Percentiles rank a stretch among this genome's conserved stretches.
These are phyloP conservation scores for Lagothrix lagotricha DNA, from an alignment of 2,797 vertebrate genomes.

Conservation along the genomic window DNA sequence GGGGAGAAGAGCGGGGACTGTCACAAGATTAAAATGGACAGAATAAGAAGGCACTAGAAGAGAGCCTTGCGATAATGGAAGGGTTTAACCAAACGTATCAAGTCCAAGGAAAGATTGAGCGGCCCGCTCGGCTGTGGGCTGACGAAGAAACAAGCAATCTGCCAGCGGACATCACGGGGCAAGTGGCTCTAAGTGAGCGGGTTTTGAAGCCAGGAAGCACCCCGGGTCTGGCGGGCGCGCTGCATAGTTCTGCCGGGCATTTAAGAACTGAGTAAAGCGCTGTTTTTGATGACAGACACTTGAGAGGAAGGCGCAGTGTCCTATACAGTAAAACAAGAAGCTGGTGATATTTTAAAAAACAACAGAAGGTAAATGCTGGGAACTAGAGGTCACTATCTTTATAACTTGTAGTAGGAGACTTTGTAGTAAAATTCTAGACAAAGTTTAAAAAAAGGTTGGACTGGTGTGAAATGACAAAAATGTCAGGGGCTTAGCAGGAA, in stretches of 20 bases:
- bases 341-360: neutral
- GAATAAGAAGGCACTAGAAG: neutral
- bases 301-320: neutral
- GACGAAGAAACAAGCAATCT: neutral
- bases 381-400: neutral
- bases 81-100: neutral
- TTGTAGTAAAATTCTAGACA: neutral
- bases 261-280: neutral
- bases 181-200: neutral
- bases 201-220: constrained; percentile 2
- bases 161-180: neutral
- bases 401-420: neutral
- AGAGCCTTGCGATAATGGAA: neutral
- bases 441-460: neutral
- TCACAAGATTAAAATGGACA: constrained; percentile 3
- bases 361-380: neutral
- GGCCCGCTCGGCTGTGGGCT: neutral
- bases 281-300: neutral
- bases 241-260: neutral
- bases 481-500: neutral
- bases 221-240: fast-evolving
- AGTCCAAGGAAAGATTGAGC: neutral
- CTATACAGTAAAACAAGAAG: neutral
- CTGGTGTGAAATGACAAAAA: neutral
- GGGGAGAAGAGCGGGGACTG: neutral